A percentile compares a stretch with the other conserved stretches of the same genome.
These are phyloP conservation scores for Arvicola amphibius DNA, from an alignment of 2,797 vertebrate genomes.

Conservation along the genomic window DNA sequence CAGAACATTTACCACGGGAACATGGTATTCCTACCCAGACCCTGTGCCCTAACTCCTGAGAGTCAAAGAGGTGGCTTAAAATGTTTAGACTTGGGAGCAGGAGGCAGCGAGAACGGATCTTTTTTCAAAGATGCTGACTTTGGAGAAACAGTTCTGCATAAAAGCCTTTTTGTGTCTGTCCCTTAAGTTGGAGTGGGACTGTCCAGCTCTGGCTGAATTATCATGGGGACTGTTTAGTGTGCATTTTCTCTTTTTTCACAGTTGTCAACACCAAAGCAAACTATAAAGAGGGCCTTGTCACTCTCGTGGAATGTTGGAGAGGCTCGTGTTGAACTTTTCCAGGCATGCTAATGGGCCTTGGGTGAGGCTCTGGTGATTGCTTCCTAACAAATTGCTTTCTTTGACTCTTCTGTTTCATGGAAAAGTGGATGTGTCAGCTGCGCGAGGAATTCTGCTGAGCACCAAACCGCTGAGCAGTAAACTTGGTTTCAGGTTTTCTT, in stretches of 20 bases:
- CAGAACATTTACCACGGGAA: conserved; percentile 36
- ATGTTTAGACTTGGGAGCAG: conserved; percentile 67
- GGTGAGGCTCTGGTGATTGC: conserved; percentile 62
- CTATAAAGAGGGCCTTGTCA: conserved; percentile 64
- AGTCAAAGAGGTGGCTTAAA: conserved; percentile 58
- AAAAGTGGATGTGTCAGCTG: not conserved
- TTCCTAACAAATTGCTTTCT: conserved; percentile 60
- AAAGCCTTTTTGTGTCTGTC: conserved; percentile 72
- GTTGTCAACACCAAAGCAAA: conserved; percentile 60
- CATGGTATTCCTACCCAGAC: conserved; percentile 30
- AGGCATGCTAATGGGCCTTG: not conserved
- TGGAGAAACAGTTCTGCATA: conserved; percentile 57
- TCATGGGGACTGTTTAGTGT: conserved; percentile 9
- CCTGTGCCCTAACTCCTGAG: conserved; percentile 36
- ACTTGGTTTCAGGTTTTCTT: not conserved
- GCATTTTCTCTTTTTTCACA: conserved; percentile 10
- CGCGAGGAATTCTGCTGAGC: not conserved
- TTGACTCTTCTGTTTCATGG: not conserved
- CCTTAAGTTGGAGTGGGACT: conserved; percentile 50
- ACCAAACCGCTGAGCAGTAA: not conserved
- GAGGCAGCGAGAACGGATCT: conserved; percentile 54
- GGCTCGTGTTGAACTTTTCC: conserved; percentile 31
- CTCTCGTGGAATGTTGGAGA: conserved; percentile 41
- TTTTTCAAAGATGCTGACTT: conserved; percentile 68
- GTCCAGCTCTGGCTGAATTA: conserved; percentile 57